Conservation (phyloP, 2,113 vertebrate genomes). For the Elephas maximus region DNA sequence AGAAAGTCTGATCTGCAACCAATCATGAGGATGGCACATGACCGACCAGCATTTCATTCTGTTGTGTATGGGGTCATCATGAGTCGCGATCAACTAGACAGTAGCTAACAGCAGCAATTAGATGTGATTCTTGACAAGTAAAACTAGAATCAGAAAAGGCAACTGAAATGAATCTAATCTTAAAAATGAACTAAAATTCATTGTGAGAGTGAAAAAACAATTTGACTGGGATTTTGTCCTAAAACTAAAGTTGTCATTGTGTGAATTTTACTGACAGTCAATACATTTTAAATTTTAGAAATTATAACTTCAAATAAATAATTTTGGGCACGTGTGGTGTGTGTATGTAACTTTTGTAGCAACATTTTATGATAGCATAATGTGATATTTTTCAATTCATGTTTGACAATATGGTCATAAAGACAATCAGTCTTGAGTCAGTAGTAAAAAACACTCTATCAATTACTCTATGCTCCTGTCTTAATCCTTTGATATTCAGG, state of each 20-base stretch:
- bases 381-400: neutral
- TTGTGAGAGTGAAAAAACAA: neutral
- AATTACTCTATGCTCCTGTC: neutral
- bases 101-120: neutral
- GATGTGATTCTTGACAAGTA: neutral
- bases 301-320: neutral
- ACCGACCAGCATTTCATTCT: neutral
- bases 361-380: neutral
- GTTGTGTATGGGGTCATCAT: neutral
- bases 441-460: neutral
- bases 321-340: too few species aligned
- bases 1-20: neutral
- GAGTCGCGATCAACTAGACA: neutral
- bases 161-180: neutral
- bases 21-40: too few species aligned
- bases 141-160: neutral
- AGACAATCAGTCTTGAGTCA: neutral
- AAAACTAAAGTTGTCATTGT: neutral
- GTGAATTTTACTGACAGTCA: neutral
- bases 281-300: constrained; percentile 10
- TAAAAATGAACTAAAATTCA: neutral
- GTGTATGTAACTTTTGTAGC: neutral
- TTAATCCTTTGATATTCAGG: neutral
- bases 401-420: neutral
- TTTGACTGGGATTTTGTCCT: neutral